These are phyloP conservation scores for Rhingia rostrata DNA, from an alignment of 2,888 invertebrate genomes.

Conservation along the genomic window DNA sequence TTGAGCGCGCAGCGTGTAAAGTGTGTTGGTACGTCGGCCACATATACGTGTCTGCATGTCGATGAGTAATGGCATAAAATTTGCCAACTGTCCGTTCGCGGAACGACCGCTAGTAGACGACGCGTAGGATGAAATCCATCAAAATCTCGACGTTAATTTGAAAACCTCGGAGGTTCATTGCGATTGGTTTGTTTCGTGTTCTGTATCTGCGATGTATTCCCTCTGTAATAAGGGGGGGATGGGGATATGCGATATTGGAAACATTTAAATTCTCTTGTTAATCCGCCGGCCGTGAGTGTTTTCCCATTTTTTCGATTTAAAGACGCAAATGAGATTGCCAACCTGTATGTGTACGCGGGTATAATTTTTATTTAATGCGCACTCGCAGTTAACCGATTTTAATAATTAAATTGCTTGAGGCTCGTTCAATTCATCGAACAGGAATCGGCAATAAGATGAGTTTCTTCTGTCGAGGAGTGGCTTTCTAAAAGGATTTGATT, in stretches of 20 bases:
- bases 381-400: constrained; percentile 37
- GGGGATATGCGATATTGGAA: constrained; percentile 41
- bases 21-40: constrained; percentile 26
- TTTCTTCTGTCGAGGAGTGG: not conserved
- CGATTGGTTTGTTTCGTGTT: constrained; percentile 65
- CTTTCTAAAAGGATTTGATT: not conserved
- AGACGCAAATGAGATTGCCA: constrained; percentile 35
- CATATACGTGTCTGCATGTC: constrained; percentile 41
- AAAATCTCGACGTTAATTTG: constrained; percentile 74
- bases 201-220: constrained; percentile 11
- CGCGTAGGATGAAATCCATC: constrained; percentile 75
- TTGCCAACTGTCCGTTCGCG: constrained; percentile 67
- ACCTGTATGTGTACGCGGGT: not conserved
- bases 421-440: constrained; percentile 24
- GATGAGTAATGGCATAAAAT: constrained; percentile 73
- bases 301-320: constrained; percentile 46
- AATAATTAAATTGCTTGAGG: constrained; percentile 38
- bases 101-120: constrained; percentile 56
- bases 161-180: constrained; percentile 73
- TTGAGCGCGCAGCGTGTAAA: constrained; percentile 38
- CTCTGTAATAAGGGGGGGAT: not conserved
- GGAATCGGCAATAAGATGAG: not conserved
- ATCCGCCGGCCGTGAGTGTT: constrained; percentile 30
- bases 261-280: constrained; percentile 68
- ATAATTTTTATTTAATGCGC: constrained; percentile 38